Evolutionary conservation across 2,797 vertebrate genomes (phyloP).

Genomic region (Helostoma temminkii): DNA sequence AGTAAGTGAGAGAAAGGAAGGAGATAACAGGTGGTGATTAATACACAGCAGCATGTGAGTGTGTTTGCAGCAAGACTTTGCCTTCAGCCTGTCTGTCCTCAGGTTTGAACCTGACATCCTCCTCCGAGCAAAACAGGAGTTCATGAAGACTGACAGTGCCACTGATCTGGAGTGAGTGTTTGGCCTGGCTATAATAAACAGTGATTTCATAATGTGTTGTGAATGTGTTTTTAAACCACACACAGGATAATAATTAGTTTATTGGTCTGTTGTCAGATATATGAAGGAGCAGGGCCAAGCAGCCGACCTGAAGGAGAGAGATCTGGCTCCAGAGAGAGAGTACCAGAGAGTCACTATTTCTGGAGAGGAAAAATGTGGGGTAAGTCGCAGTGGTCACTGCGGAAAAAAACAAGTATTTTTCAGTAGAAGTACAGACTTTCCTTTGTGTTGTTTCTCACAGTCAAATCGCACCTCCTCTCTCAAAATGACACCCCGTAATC

Average conservation of each 20-base stretch:
- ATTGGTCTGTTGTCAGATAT: conserved; percentile 66
- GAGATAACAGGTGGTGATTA: neutral
- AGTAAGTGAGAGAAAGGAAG: conserved; percentile 64
- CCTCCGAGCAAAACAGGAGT: conserved; percentile 96
- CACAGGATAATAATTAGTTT: neutral
- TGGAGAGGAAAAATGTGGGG: conserved; percentile 96
- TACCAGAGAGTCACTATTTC: conserved; percentile 95
- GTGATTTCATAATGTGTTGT: neutral
- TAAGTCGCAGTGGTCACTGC: conserved; percentile 72
- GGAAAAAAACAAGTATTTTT: neutral
- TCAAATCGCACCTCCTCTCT: conserved; percentile 9
- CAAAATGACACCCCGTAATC: neutral
- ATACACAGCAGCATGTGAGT: neutral
- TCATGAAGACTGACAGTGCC: conserved; percentile 96
- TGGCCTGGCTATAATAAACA: neutral
- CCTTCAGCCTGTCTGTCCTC: conserved; percentile 17
- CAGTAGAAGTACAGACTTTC: conserved; percentile 10
- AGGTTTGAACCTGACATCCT: conserved; percentile 98
- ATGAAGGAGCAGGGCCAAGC: conserved; percentile 90
- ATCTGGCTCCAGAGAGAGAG: conserved; percentile 87
- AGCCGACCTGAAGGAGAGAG: conserved; percentile 88
- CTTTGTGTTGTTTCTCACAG: neutral
- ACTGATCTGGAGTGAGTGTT: conserved; percentile 92
- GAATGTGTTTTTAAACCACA: neutral
- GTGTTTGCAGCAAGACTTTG: neutral